Conservation (phyloP, 1,140 invertebrate species). For the Apis florea region DNA sequence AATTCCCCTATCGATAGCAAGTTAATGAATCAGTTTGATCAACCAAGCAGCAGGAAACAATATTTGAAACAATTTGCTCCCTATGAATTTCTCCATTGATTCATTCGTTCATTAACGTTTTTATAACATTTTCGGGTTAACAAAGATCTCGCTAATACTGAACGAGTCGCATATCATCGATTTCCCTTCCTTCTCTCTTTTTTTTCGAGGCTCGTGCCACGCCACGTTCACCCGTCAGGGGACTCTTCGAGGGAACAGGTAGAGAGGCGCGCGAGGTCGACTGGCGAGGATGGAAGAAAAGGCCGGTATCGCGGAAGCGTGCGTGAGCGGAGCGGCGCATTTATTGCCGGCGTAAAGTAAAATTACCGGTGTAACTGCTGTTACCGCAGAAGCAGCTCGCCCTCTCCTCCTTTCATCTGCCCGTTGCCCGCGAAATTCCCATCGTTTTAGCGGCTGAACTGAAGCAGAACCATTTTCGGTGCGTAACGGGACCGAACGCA, state of each 20-base stretch:
- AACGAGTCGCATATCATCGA: not conserved
- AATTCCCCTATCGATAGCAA: too few species aligned
- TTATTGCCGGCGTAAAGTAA: slow-evolving; percentile 75
- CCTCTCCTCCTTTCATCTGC: slow-evolving; percentile 46
- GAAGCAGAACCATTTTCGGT: slow-evolving; percentile 73
- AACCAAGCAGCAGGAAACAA: too few species aligned
- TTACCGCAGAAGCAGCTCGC: slow-evolving; percentile 61
- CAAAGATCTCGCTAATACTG: slow-evolving; percentile 40
- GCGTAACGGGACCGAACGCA: slow-evolving; percentile 56
- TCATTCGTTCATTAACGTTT: too few species aligned
- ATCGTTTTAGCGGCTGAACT: slow-evolving; percentile 72
- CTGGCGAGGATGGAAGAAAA: not conserved
- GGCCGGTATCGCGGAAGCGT: slow-evolving; percentile 69
- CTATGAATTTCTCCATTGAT: too few species aligned
- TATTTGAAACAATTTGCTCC: too few species aligned
- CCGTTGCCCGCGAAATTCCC: slow-evolving; percentile 69
- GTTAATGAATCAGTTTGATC: too few species aligned
- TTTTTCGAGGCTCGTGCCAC: slow-evolving; percentile 44
- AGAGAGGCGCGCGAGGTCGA: not conserved
- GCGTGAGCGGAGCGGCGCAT: slow-evolving; percentile 72
- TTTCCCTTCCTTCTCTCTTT: not conserved
- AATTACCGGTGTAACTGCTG: slow-evolving; percentile 72
- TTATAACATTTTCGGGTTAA: slow-evolving; percentile 39
- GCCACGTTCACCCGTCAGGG: not conserved
- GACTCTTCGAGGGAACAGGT: slow-evolving; percentile 16